Evolutionary conservation across 2,113 vertebrate genomes (phyloP).

Genomic region (Andinoacara biseriatus): DNA sequence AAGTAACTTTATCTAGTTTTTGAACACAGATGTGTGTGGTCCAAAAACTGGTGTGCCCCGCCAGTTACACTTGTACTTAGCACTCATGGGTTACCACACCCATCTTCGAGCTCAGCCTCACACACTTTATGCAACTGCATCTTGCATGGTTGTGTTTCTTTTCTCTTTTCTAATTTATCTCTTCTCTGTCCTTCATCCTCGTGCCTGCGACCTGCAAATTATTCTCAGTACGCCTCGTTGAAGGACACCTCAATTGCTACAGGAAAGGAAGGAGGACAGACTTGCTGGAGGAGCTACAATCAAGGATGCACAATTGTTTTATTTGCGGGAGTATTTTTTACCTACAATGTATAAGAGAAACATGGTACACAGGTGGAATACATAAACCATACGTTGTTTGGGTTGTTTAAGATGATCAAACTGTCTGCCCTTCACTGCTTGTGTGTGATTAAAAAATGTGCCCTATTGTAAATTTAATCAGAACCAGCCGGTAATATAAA

Average conservation of each 20-base stretch:
- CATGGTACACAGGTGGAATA: not conserved
- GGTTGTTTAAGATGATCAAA: not conserved
- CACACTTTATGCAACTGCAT: not conserved
- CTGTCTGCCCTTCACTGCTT: not conserved
- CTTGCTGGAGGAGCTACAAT: not conserved
- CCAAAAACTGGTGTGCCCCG: not conserved
- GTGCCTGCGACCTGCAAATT: not conserved
- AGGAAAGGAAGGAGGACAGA: constrained; percentile 9
- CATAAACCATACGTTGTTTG: not conserved
- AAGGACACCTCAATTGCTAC: not conserved
- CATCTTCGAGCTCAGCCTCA: not conserved
- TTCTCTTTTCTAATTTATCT: not conserved
- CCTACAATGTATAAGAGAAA: not conserved
- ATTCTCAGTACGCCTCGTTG: not conserved
- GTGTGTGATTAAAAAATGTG: not conserved
- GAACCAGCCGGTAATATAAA: not conserved
- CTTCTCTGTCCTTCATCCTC: not conserved
- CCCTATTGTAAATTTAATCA: not conserved
- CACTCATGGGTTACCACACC: not conserved
- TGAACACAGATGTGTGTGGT: not conserved
- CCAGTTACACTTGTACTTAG: not conserved
- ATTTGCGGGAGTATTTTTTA: not conserved
- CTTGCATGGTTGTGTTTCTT: not conserved
- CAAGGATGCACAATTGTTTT: not conserved
- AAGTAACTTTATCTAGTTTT: not conserved